A percentile compares a stretch with the other conserved stretches of the same genome.
phyloP scores from a whole-genome alignment of 2,113 vertebrate species.

The Brienomyrus brachyistius region DNA sequence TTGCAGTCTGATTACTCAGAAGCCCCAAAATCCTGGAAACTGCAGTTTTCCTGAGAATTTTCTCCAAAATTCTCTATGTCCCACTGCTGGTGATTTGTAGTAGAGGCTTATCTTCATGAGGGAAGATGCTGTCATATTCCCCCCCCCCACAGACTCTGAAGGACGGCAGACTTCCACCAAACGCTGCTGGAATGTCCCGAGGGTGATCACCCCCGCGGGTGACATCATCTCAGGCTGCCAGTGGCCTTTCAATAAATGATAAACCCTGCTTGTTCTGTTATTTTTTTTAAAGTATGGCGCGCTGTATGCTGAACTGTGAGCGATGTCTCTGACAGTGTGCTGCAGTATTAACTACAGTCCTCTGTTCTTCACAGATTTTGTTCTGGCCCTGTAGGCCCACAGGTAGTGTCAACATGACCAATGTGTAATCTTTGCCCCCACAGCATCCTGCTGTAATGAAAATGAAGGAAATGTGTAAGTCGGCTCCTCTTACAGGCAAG shows the following conservation, averaged over 20 bases:
- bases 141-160: neutral
- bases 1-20: neutral
- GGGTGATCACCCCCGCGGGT: neutral
- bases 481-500: constrained; percentile 27
- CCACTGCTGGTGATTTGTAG: constrained; percentile 10
- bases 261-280: neutral
- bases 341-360: neutral
- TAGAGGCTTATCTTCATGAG: neutral
- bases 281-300: neutral
- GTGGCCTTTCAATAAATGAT: neutral
- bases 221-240: neutral
- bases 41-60: neutral
- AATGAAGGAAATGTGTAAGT: neutral
- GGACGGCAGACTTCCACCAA: neutral
- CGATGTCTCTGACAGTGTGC: neutral
- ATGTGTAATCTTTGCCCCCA: neutral
- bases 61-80: constrained; percentile 10
- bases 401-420: neutral
- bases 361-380: neutral
- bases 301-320: neutral
- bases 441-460: neutral
- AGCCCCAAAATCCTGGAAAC: neutral
- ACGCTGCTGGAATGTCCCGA: neutral
- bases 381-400: neutral
- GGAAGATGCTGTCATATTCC: neutral